Percentiles rank a stretch among this genome's conserved stretches.
Conservation (phyloP, 2,888 invertebrate species). For the Cistogaster globosa region DNA sequence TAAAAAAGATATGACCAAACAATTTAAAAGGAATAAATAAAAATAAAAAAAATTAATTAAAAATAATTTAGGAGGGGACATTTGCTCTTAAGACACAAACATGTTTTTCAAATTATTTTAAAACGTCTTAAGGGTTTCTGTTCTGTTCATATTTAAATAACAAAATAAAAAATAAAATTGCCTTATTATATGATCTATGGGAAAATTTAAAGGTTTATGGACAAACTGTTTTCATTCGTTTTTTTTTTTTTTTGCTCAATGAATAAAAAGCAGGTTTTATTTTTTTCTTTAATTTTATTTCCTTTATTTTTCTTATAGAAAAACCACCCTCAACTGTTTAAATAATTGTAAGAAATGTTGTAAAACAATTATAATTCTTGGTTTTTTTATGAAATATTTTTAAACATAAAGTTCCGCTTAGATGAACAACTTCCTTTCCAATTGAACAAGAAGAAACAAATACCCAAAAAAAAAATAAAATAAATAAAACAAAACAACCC, state of each 20-base stretch:
- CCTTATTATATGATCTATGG: background rate
- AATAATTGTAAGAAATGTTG: background rate
- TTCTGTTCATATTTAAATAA: background rate
- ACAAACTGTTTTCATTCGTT: background rate
- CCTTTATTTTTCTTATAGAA: background rate
- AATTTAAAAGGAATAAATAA: slow-evolving; percentile 54
- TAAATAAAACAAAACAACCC: slow-evolving; percentile 48
- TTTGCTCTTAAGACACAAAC: background rate
- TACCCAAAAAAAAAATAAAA: background rate
- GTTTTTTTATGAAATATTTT: slow-evolving; percentile 3
- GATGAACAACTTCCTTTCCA: slow-evolving; percentile 63
- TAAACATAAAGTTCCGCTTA: slow-evolving; percentile 61
- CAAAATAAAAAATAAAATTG: background rate
- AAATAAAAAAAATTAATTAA: slow-evolving; percentile 20
- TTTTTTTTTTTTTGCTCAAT: background rate
- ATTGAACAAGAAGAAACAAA: slow-evolving; percentile 35
- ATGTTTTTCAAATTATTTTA: slow-evolving; percentile 14
- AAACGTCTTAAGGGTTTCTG: background rate
- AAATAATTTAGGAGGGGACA: slow-evolving; percentile 35
- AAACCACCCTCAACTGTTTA: slow-evolving; percentile 41
- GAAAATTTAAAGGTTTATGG: slow-evolving; percentile 3
- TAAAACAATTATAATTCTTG: background rate
- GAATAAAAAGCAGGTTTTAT: slow-evolving; percentile 1
- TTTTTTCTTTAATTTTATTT: background rate
- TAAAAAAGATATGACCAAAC: slow-evolving; percentile 54